A percentile compares a stretch with the other conserved stretches of the same genome.
Evolutionary conservation across 2,888 invertebrate genomes (phyloP).

Genomic region (Cheiracanthium punctorium): DNA sequence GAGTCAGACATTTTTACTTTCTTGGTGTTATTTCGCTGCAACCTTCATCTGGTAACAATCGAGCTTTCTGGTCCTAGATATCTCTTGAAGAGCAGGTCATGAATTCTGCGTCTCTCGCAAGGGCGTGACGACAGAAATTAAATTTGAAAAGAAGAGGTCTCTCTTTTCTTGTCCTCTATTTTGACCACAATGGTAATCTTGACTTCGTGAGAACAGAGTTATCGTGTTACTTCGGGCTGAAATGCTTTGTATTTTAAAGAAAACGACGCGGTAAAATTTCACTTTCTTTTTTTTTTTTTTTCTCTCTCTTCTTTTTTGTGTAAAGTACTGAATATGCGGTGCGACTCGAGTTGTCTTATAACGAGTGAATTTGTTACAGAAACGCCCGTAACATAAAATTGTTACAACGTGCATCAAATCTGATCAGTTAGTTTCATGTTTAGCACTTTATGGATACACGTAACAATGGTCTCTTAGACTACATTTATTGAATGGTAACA

Average conservation of each 20-base stretch:
- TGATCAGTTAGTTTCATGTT: too few relatives aligned
- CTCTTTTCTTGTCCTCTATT: neutral
- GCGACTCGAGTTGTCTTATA: too few relatives aligned
- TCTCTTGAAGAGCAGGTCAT: conserved; percentile 4
- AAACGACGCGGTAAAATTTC: neutral
- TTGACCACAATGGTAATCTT: neutral
- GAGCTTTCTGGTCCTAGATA: conserved; percentile 6
- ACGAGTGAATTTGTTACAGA: too few relatives aligned
- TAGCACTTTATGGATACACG: too few relatives aligned
- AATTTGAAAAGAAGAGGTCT: neutral
- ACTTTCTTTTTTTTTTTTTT: too few relatives aligned
- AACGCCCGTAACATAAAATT: too few relatives aligned
- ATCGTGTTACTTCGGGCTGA: neutral
- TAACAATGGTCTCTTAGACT: too few relatives aligned
- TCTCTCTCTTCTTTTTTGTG: too few relatives aligned
- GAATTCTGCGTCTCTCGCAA: neutral
- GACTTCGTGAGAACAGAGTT: conserved; percentile 1
- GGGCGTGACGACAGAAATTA: conserved; percentile 10
- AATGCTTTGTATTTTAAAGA: neutral
- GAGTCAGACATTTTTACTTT: neutral
- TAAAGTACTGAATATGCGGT: too few relatives aligned
- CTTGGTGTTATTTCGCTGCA: neutral
- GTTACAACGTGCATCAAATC: too few relatives aligned
- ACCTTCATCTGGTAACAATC: conserved; percentile 8
- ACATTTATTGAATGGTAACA: too few relatives aligned